phyloP scores from a whole-genome alignment of 2,797 vertebrate species.

The Oreortyx pictus region DNA sequence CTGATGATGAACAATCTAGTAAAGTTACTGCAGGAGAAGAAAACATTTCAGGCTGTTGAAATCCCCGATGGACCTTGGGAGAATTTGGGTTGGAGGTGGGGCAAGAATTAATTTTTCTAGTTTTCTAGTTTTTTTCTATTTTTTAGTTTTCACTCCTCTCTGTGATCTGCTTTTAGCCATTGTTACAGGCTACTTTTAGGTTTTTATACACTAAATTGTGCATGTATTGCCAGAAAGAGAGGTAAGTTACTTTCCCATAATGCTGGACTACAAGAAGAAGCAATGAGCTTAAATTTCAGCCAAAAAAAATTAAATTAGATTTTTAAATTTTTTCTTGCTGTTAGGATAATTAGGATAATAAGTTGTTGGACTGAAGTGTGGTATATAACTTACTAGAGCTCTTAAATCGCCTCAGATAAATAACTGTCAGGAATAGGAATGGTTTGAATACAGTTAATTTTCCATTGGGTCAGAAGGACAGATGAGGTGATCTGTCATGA shows the following conservation, averaged over 20 bases:
- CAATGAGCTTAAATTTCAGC: background rate
- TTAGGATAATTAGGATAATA: constrained; percentile 29
- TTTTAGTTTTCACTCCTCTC: background rate
- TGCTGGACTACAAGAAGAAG: background rate
- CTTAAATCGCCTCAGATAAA: constrained; percentile 37
- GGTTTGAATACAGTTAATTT: constrained; percentile 37
- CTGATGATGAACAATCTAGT: background rate
- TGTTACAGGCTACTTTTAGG: background rate
- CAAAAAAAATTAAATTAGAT: background rate
- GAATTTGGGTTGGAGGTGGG: background rate
- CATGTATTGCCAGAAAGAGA: background rate
- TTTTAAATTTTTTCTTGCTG: background rate
- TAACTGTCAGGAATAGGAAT: constrained; percentile 38
- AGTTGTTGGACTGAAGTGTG: background rate
- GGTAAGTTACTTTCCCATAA: background rate
- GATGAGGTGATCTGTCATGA: constrained; percentile 47
- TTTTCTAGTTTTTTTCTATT: background rate
- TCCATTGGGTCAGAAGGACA: constrained; percentile 22
- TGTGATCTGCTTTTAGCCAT: constrained; percentile 1
- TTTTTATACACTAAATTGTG: constrained; percentile 4
- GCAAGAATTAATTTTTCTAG: background rate
- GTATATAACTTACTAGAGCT: background rate
- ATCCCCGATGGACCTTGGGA: background rate
- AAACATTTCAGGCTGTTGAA: background rate
- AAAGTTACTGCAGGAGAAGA: background rate